Conservation (phyloP, 2,113 vertebrate genomes). For the Orthonyx spaldingii region DNA sequence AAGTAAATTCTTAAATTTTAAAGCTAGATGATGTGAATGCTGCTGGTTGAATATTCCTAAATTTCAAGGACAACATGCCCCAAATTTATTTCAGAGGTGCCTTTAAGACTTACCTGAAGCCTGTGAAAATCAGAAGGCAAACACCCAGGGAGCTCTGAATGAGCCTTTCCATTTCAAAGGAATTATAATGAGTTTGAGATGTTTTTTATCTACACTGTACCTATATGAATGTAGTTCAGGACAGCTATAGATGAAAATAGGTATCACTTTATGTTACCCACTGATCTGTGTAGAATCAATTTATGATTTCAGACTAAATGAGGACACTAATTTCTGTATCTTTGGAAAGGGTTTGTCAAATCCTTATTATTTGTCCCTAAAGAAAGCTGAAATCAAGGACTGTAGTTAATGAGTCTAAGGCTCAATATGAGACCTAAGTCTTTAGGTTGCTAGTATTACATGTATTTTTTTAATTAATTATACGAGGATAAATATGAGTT, state of each 20-base stretch:
- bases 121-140: background rate
- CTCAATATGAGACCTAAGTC: background rate
- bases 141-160: background rate
- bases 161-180: background rate
- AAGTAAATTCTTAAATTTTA: constrained; percentile 4
- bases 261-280: background rate
- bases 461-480: background rate
- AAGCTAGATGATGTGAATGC: background rate
- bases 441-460: background rate
- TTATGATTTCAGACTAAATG: background rate
- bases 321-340: background rate
- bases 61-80: background rate
- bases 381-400: background rate
- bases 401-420: background rate
- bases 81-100: background rate
- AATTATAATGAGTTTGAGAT: background rate
- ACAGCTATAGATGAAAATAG: background rate
- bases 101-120: background rate
- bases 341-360: background rate
- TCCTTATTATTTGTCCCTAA: background rate
- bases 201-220: background rate
- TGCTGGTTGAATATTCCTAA: background rate
- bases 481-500: background rate
- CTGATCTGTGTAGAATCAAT: background rate
- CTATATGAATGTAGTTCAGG: background rate